Evolutionary conservation across 2,888 invertebrate species (phyloP), one percentile per base, ranked within the genome.

Genomic region (Sepioteuthis lessoniana): DNA sequence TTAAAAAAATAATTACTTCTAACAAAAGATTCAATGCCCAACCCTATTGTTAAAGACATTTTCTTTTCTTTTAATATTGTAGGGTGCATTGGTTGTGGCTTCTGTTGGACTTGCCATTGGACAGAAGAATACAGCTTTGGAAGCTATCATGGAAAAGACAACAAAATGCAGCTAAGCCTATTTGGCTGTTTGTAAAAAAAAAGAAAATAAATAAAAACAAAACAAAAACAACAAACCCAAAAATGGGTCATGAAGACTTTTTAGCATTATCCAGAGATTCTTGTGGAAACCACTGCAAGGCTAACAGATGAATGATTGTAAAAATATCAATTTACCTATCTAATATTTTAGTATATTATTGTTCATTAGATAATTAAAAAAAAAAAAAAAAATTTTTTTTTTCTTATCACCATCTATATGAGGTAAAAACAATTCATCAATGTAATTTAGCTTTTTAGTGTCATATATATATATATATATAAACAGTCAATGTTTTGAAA

Each of bases 61-160:
- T 55, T 21, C 25, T 25, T 76, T 16, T 0, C 0, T 25, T 93
- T 76, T 47, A 42, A 90, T 91, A 35, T 93, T 94, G 28, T 95
- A 97, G 97, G 97, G 96, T 42, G 95, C 97, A 90, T 95, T 95
- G 94, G 96, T 96, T 93, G 95, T 97, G n/a, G 97, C 96, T 93
- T 96, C 96, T 13, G 94, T 97, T 13, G 96, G 97, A 94, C 94
- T 95, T 28, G 95, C 95, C 95, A 96, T 97, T 91, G 96, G 96
- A 25, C 94, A 95, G 94, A 95, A 95, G 38, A 97, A 96, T 94
- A 94, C 95, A 16, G 96, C 96, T 28, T 96, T 96, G 35, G 96
- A 96, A 31, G 94, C 95, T n/a, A 94, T 95, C 37, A 94, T 95
- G 94, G 93, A 50, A 19, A 93, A 93, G n/a, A 21, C 93, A 60